Conservation (phyloP, 2,888 invertebrate genomes). For the Notocelia uddmanniana region DNA sequence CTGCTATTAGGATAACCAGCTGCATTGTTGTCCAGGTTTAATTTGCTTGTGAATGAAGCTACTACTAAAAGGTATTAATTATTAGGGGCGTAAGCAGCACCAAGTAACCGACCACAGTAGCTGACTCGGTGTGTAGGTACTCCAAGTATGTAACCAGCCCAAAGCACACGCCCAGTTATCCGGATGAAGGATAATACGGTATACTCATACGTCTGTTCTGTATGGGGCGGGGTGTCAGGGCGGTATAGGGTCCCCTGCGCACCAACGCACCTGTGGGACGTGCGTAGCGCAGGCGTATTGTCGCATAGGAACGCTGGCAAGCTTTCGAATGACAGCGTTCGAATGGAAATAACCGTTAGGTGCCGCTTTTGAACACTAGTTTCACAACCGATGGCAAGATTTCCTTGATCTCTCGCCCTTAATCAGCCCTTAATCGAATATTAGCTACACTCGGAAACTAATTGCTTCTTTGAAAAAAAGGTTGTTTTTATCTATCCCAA, state of each 20-base stretch:
- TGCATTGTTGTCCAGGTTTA: slow-evolving; percentile 19
- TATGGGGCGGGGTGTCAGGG: no score
- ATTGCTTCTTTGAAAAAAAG: background rate
- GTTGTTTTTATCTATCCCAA: background rate
- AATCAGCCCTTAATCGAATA: background rate
- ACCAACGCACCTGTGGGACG: no score
- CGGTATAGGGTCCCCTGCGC: no score
- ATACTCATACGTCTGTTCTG: no score
- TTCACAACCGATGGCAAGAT: background rate
- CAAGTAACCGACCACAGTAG: background rate
- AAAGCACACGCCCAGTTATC: background rate
- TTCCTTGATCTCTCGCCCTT: no score
- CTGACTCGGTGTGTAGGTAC: background rate
- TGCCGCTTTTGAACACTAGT: background rate
- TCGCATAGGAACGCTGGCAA: background rate
- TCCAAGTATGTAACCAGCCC: background rate
- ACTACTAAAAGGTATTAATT: slow-evolving; percentile 13
- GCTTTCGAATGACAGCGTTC: background rate
- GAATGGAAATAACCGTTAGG: background rate
- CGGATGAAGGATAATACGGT: no score
- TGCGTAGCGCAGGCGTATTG: background rate
- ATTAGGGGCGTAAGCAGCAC: slow-evolving; percentile 12
- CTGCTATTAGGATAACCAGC: background rate
- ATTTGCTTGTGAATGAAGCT: slow-evolving; percentile 3
- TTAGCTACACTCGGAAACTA: background rate